These are phyloP conservation scores for Endotricha flammealis DNA, from an alignment of 2,888 invertebrate species.

Conservation along the genomic window DNA sequence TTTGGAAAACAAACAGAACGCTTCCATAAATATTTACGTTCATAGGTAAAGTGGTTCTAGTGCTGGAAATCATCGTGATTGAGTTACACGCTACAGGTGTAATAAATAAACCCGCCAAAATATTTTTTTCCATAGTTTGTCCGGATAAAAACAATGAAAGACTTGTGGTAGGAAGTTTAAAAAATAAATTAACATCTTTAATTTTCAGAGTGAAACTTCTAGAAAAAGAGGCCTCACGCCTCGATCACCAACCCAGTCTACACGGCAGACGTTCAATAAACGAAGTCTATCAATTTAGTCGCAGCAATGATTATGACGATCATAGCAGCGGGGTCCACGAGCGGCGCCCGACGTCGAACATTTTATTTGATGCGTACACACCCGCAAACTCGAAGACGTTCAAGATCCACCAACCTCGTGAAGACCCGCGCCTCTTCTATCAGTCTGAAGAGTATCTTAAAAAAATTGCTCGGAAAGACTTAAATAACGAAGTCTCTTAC, in stretches of 20 bases:
- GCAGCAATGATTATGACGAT: constrained; percentile 59
- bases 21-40: constrained; percentile 39
- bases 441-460: constrained; percentile 64
- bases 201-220: constrained; percentile 44
- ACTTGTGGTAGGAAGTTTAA: too few species aligned
- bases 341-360: constrained; percentile 38
- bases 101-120: not conserved
- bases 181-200: too few species aligned
- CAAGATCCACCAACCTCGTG: constrained; percentile 55
- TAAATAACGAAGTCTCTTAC: constrained; percentile 48
- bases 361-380: constrained; percentile 35
- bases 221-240: constrained; percentile 28
- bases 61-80: constrained; percentile 11
- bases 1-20: constrained; percentile 25
- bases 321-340: constrained; percentile 48
- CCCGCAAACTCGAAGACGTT: constrained; percentile 35
- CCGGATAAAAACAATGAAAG: too few species aligned
- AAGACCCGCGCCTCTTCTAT: constrained; percentile 66
- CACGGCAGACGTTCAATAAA: constrained; percentile 35
- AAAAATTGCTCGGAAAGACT: constrained; percentile 48
- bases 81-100: not conserved
- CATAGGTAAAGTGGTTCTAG: constrained; percentile 18
- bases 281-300: constrained; percentile 24
- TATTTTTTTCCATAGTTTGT: not conserved
- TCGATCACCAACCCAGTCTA: constrained; percentile 13